These are phyloP conservation scores for Echeneis naucrates DNA, from an alignment of 2,797 vertebrate genomes.

Conservation along the genomic window DNA sequence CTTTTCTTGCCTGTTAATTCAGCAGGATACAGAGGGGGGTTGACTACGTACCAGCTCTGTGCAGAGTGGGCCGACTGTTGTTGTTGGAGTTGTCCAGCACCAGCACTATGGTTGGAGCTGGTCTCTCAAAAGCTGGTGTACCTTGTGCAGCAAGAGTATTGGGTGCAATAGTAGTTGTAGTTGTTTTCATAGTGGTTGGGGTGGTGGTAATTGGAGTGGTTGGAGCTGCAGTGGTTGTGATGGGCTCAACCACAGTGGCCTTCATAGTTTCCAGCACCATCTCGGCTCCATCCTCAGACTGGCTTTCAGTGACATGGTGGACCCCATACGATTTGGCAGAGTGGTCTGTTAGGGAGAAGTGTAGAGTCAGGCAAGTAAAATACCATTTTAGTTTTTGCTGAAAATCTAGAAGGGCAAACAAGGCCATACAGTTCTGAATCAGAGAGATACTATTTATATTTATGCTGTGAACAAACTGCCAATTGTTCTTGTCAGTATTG, in stretches of 20 bases:
- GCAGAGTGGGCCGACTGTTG: conserved; percentile 74
- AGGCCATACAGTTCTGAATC: conserved; percentile 12
- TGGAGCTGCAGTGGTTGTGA: conserved; percentile 24
- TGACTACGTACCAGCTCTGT: conserved; percentile 83
- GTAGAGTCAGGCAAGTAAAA: conserved; percentile 10
- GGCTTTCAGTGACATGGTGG: conserved; percentile 79
- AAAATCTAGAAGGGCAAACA: conserved; percentile 15
- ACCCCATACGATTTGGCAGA: conserved; percentile 74
- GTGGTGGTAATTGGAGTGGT: conserved; percentile 35
- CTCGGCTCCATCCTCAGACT: conserved; percentile 76
- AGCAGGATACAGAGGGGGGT: neutral
- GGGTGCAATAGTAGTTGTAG: conserved; percentile 45
- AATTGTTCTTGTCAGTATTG: conserved; percentile 17
- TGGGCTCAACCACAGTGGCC: conserved; percentile 45
- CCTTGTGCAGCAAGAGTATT: conserved; percentile 55
- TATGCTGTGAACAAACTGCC: conserved; percentile 21
- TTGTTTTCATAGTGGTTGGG: conserved; percentile 41
- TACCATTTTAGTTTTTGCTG: conserved; percentile 20
- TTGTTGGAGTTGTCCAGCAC: conserved; percentile 79
- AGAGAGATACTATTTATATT: neutral
- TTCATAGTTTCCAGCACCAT: conserved; percentile 73
- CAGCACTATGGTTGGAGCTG: conserved; percentile 67
- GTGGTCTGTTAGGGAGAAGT: conserved; percentile 77
- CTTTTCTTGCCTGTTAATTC: conserved; percentile 13
- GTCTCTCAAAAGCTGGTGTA: conserved; percentile 52